Evolutionary conservation across 2,113 vertebrate genomes (phyloP).

Genomic region (Caranx melampygus): DNA sequence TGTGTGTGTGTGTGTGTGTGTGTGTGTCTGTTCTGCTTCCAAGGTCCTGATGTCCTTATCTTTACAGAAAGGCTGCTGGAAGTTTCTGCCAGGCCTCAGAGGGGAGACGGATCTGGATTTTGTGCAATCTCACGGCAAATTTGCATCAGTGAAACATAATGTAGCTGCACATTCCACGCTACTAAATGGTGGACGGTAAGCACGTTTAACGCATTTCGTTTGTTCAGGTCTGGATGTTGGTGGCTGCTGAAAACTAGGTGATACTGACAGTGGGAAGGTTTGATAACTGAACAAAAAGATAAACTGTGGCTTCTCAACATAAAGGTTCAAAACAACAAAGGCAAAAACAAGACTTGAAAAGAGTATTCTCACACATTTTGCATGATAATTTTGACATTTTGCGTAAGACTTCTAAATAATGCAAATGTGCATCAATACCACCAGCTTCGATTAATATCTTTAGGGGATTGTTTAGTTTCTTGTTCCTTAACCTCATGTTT

Average conservation of each 20-base stretch:
- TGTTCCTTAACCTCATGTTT: too few species aligned
- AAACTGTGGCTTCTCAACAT: too few species aligned
- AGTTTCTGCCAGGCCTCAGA: neutral
- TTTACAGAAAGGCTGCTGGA: neutral
- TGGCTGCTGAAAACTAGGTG: neutral
- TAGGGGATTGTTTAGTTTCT: too few species aligned
- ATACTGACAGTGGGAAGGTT: neutral
- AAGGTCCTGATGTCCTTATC: conserved; percentile 24
- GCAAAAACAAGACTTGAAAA: too few species aligned
- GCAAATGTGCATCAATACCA: too few species aligned
- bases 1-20: neutral
- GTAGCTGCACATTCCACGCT: neutral
- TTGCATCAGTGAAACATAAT: conserved; percentile 7
- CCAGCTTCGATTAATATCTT: too few species aligned
- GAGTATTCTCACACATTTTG: too few species aligned
- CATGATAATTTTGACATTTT: too few species aligned
- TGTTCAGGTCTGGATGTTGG: neutral
- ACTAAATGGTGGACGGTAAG: neutral
- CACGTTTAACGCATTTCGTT: neutral
- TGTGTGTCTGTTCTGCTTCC: conserved; percentile 9
- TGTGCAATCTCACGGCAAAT: neutral
- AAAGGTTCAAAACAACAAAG: too few species aligned
- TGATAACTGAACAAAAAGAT: too few species aligned
- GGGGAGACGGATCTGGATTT: neutral
- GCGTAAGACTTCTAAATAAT: too few species aligned